Evolutionary conservation across 2,888 invertebrate species (phyloP).

Genomic region (Ferrisia virgata): DNA sequence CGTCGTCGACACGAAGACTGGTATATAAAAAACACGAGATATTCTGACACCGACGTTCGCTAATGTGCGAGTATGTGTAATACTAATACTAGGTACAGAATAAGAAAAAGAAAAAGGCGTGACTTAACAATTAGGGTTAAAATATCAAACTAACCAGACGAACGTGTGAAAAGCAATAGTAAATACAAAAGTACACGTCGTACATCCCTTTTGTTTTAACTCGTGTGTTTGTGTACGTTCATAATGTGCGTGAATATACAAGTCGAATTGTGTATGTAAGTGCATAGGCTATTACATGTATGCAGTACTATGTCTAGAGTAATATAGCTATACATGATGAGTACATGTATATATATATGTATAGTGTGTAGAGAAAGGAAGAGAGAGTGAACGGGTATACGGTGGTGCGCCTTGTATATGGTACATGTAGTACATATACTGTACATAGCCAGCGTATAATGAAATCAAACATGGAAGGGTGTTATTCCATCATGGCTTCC

Average conservation of each 20-base stretch:
- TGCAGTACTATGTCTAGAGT: too few relatives aligned
- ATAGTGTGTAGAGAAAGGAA: too few relatives aligned
- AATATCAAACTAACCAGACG: conserved; percentile 38
- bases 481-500: conserved; percentile 44
- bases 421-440: too few relatives aligned
- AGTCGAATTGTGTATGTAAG: background rate
- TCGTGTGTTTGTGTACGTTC: background rate
- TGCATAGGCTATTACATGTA: too few relatives aligned
- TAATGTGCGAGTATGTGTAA: background rate
- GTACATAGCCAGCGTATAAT: background rate
- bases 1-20: background rate
- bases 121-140: conserved; percentile 39
- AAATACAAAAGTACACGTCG: conserved; percentile 43
- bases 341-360: too few relatives aligned
- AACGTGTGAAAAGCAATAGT: conserved; percentile 43
- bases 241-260: conserved; percentile 21
- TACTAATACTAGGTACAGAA: too few relatives aligned
- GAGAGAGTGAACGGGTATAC: background rate
- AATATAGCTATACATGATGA: background rate
- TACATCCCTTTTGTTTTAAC: conserved; percentile 39
- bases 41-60: background rate
- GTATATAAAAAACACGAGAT: background rate
- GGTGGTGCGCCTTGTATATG: background rate
- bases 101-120: conserved; percentile 29
- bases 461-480: conserved; percentile 43